phyloP scores from a whole-genome alignment of 1,140 invertebrate species.

The Bombus picipes region DNA sequence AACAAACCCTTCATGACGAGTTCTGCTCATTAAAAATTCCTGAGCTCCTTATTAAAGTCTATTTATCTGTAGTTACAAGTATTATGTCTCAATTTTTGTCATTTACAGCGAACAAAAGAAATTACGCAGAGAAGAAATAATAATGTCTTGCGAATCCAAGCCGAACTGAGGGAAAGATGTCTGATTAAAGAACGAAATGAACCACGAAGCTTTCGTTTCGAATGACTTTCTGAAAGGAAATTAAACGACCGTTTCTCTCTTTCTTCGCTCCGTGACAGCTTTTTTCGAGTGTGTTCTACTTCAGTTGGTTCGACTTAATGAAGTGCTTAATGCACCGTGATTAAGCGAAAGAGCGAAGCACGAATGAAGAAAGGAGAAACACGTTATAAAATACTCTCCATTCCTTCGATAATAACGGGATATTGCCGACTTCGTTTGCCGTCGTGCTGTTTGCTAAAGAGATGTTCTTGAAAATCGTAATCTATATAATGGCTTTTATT shows the following conservation, averaged over 20 bases:
- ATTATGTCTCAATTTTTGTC: background rate
- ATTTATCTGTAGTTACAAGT: background rate
- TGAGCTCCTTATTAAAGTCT: background rate
- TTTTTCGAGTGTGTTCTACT: slow-evolving; percentile 31
- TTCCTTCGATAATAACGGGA: background rate
- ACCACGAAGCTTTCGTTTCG: slow-evolving; percentile 9
- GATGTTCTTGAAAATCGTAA: background rate
- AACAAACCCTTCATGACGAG: background rate
- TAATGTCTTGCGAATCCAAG: background rate
- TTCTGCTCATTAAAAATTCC: background rate
- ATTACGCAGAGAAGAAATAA: background rate
- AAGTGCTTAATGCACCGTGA: slow-evolving; percentile 41
- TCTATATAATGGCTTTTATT: background rate
- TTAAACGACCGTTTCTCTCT: slow-evolving; percentile 30
- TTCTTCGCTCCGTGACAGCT: slow-evolving; percentile 9
- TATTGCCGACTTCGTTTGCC: background rate
- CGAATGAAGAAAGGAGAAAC: background rate
- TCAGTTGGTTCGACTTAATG: slow-evolving; percentile 29
- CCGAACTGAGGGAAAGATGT: background rate
- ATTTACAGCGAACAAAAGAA: background rate
- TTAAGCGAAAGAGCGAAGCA: slow-evolving; percentile 7
- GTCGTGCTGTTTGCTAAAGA: background rate
- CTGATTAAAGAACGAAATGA: slow-evolving; percentile 9
- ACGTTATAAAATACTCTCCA: background rate
- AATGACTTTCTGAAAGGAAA: slow-evolving; percentile 37